Conservation (phyloP, 2,113 vertebrate genomes). For the Triplophysa dalaica region DNA sequence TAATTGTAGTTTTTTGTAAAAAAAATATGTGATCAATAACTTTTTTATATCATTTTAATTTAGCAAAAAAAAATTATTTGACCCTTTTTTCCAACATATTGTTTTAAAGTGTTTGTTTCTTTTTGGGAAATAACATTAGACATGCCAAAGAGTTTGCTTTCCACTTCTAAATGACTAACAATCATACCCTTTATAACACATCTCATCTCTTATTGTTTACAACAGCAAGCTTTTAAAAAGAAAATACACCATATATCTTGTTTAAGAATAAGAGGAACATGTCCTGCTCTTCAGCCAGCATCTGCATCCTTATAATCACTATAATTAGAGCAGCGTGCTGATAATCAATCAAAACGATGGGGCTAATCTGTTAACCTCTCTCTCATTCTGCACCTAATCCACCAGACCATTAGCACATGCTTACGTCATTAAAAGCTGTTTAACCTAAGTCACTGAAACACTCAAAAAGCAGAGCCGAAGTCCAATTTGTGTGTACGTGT, state of each 20-base stretch:
- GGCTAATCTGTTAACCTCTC: constrained; percentile 56
- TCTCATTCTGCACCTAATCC: constrained; percentile 32
- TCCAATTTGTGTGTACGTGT: constrained; percentile 28
- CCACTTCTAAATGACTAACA: background rate
- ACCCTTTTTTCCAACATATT: too few relatives aligned
- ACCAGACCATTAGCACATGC: constrained; percentile 42
- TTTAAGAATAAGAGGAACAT: constrained; percentile 65
- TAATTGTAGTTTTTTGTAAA: too few relatives aligned
- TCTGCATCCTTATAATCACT: constrained; percentile 60
- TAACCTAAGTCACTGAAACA: constrained; percentile 26
- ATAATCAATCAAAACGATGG: constrained; percentile 61
- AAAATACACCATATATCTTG: constrained; percentile 2
- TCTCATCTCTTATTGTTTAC: background rate
- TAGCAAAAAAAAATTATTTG: too few relatives aligned
- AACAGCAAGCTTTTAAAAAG: background rate
- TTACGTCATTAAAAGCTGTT: constrained; percentile 52
- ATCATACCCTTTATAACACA: background rate
- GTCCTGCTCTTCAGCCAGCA: constrained; percentile 55
- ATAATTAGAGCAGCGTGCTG: constrained; percentile 69
- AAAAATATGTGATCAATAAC: too few relatives aligned
- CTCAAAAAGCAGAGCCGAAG: constrained; percentile 20
- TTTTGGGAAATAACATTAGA: background rate
- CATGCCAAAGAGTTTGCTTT: background rate
- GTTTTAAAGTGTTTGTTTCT: background rate
- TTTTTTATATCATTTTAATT: too few relatives aligned